These are phyloP conservation scores for Notoglanidium macrostoma DNA, from an alignment of 2,797 vertebrate species.

Conservation along the genomic window DNA sequence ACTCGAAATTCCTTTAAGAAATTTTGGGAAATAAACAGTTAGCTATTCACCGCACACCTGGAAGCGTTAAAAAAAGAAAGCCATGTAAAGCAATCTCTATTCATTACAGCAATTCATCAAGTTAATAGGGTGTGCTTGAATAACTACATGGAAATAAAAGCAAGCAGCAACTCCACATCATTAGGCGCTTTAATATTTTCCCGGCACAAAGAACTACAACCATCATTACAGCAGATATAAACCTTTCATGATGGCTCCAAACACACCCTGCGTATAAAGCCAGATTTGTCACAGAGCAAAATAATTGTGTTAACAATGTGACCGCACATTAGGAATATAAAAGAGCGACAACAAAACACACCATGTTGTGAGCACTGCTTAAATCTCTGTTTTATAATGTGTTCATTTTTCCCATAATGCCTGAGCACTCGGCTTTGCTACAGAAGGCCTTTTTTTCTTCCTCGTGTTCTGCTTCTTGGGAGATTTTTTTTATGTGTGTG, in stretches of 20 bases:
- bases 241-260: slow-evolving; percentile 1
- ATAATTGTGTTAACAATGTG: slow-evolving; percentile 17
- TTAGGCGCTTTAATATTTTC: slow-evolving; percentile 60
- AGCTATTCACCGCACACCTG: background rate
- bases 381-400: background rate
- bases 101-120: slow-evolving; percentile 64
- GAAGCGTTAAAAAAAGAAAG: background rate
- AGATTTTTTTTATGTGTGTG: background rate
- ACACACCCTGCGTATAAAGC: background rate
- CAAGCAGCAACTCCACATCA: slow-evolving; percentile 59
- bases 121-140: slow-evolving; percentile 68
- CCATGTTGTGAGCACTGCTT: background rate
- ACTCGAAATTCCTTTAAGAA: background rate
- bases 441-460: background rate
- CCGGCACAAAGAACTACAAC: slow-evolving; percentile 38
- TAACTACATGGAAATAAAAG: slow-evolving; percentile 65
- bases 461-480: background rate
- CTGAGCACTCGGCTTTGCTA: background rate
- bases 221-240: slow-evolving; percentile 53
- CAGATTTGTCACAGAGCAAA: background rate
- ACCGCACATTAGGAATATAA: background rate
- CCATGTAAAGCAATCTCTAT: slow-evolving; percentile 58
- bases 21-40: background rate
- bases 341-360: background rate
- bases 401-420: background rate